These are phyloP conservation scores for Sarcophaga subvicina DNA, from an alignment of 2,888 invertebrate genomes.

Conservation along the genomic window DNA sequence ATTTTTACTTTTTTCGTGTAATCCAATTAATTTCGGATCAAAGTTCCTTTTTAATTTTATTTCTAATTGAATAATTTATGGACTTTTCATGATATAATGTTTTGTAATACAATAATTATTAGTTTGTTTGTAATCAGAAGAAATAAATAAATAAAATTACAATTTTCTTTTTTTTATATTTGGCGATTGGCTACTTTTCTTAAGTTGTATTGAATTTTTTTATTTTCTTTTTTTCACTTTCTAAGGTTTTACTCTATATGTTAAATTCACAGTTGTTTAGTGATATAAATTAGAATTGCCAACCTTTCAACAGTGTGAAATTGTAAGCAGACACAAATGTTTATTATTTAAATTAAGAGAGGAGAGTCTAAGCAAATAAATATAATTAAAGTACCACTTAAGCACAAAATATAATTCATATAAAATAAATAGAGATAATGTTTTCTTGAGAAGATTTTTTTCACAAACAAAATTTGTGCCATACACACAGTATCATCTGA, in stretches of 20 bases:
- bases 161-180: constrained; percentile 6
- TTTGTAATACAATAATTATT: neutral
- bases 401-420: too few relatives aligned
- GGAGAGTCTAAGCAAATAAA: too few relatives aligned
- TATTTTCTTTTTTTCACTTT: constrained; percentile 14
- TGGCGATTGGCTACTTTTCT: neutral
- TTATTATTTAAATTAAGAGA: too few relatives aligned
- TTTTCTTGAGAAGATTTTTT: too few relatives aligned
- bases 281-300: neutral
- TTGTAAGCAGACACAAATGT: neutral
- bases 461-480: too few relatives aligned
- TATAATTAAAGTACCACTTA: too few relatives aligned
- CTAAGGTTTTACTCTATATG: neutral
- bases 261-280: neutral
- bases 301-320: neutral
- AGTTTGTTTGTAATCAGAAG: neutral
- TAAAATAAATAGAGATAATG: too few relatives aligned
- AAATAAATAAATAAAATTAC: neutral
- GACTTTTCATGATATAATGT: neutral
- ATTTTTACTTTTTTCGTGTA: constrained; percentile 8
- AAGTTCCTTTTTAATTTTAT: neutral
- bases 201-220: constrained; percentile 35
- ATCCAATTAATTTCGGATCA: constrained; percentile 29
- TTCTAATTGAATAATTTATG: neutral
- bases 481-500: too few relatives aligned